Evolutionary conservation across 2,888 invertebrate genomes (phyloP).

Genomic region (Caenorhabditis sp.): DNA sequence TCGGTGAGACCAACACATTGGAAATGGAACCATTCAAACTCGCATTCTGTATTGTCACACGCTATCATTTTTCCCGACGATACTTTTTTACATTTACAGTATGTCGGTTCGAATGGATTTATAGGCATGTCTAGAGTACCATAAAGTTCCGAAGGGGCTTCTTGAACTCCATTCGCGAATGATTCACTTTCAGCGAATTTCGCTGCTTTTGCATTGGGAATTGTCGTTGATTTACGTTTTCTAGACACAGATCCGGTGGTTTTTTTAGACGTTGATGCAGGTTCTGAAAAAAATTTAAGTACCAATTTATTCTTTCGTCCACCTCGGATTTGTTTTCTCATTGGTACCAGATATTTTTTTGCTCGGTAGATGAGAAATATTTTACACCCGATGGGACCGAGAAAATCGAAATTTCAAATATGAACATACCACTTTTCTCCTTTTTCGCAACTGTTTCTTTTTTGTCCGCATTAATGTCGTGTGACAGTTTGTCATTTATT

Average conservation of each 20-base stretch:
- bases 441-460: not conserved
- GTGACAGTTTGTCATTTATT: not conserved
- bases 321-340: not conserved
- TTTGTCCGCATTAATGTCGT: not conserved
- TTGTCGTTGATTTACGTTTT: slow-evolving; percentile 14
- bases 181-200: slow-evolving; percentile 12
- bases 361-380: too few species aligned
- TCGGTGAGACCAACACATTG: slow-evolving; percentile 50
- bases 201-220: slow-evolving; percentile 9
- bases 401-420: not conserved
- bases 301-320: not conserved
- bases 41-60: slow-evolving; percentile 83
- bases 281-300: slow-evolving; percentile 1
- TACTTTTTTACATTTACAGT: slow-evolving; percentile 89
- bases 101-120: slow-evolving; percentile 96
- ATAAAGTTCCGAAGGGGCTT: slow-evolving; percentile 46
- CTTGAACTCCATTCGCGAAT: slow-evolving; percentile 17
- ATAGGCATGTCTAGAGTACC: slow-evolving; percentile 76
- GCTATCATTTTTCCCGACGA: slow-evolving; percentile 97
- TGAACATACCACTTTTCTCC: not conserved
- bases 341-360: too few species aligned
- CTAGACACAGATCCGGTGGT: not conserved
- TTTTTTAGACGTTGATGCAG: not conserved
- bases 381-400: too few species aligned
- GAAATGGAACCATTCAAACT: slow-evolving; percentile 75